A percentile compares a stretch with the other conserved stretches of the same genome.
Evolutionary conservation across 2,797 vertebrate genomes (phyloP).

Genomic region (Phoxinus dragarum): DNA sequence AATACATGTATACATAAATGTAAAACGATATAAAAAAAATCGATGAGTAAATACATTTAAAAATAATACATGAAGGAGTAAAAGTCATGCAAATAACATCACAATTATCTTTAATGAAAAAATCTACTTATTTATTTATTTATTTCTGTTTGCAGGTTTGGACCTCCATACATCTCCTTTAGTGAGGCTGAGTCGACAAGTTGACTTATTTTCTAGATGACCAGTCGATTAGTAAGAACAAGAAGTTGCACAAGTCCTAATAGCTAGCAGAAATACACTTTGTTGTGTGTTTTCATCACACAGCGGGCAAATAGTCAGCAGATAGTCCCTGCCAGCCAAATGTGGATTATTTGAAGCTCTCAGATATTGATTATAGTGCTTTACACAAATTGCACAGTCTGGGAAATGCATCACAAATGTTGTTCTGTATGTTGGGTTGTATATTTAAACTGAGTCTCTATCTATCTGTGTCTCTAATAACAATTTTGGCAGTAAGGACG

Average conservation of each 20-base stretch:
- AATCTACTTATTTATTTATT: not conserved
- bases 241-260: not conserved
- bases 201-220: not conserved
- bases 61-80: too few relatives aligned
- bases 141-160: not conserved
- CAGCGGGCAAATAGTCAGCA: not conserved
- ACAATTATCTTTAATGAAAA: not conserved
- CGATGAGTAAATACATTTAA: too few relatives aligned
- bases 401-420: not conserved
- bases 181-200: not conserved
- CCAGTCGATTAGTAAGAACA: not conserved
- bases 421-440: conserved; percentile 21
- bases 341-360: not conserved
- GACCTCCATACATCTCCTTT: not conserved
- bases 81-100: too few relatives aligned
- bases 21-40: too few relatives aligned
- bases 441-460: not conserved
- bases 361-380: conserved; percentile 23
- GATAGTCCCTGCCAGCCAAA: not conserved
- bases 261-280: not conserved
- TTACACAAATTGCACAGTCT: conserved; percentile 23
- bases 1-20: not conserved
- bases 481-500: not conserved
- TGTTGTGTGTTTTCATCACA: not conserved
- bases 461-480: conserved; percentile 15